A percentile compares a stretch with the other conserved stretches of the same genome.
Evolutionary conservation across 2,113 vertebrate genomes (phyloP).

Genomic region (Climacteris rufus): DNA sequence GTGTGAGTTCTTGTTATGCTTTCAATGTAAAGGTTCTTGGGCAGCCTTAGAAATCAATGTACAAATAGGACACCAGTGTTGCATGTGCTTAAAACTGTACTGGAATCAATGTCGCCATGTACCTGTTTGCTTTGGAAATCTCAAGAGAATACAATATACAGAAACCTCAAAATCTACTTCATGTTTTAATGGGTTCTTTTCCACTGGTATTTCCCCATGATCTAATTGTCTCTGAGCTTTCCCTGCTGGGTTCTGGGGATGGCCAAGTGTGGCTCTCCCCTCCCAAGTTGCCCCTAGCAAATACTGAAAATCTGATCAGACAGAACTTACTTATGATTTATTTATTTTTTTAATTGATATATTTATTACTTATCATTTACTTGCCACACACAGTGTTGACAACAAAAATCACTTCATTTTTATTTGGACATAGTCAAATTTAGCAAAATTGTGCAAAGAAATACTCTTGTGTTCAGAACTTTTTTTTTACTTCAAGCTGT

Average conservation of each 20-base stretch:
- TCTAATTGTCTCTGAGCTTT: neutral
- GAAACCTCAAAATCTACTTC: constrained; percentile 12
- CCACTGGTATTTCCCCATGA: neutral
- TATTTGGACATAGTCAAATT: neutral
- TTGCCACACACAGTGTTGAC: neutral
- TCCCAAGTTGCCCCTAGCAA: accelerated
- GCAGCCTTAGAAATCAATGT: constrained; percentile 12
- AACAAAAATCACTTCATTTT: neutral
- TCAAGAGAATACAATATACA: constrained; percentile 42
- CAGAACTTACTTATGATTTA: neutral
- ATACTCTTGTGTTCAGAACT: neutral
- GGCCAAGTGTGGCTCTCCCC: neutral
- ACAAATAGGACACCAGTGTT: neutral
- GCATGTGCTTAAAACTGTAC: constrained; percentile 35
- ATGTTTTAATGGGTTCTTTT: constrained; percentile 40
- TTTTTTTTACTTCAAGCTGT: neutral
- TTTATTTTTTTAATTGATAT: neutral
- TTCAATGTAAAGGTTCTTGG: neutral
- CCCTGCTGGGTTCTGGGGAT: neutral
- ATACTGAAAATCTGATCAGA: neutral
- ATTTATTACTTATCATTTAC: neutral
- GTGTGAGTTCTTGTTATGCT: constrained; percentile 13
- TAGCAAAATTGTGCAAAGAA: neutral
- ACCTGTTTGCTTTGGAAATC: neutral
- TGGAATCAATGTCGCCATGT: neutral